Base-by-base conservation (phyloP, 2,888 invertebrate species). In the Dendrolimus pini region DNA sequence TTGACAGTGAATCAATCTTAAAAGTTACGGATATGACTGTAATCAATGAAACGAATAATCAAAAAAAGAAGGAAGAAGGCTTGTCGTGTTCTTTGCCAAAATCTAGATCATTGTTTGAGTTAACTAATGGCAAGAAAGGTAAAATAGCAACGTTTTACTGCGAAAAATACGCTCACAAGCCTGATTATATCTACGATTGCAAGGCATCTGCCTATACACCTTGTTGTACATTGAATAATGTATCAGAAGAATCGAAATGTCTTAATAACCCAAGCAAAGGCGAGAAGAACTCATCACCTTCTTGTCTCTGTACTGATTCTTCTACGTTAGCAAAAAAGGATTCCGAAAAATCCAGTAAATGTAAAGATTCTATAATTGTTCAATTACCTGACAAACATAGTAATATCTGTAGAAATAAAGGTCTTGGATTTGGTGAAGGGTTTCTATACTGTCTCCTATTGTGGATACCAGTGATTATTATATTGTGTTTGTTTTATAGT, bases 11-110 rank as follows among this genome's bases (percentile, higher is more conserved):
- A 72, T 77, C 82, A 1, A 65, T 89, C 58, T 65, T 89, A 0
- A 80, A 71, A 74, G 82, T 88, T 7, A 89, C 89, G 41, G 85
- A 89, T 58, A 85, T 89, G 85, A 83, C 86, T 41, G 71, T 68
- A 18, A 71, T 68, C 9, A 68, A 71, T 41, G 70, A 68, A 56
- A 57, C 65, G 0, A 63, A 61, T 47, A 62, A 63, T n/a, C 61
- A 58, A 8, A 62, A 60, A 55, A 56, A 58, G 14, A 61, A 61
- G 8, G 68, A 72, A 53, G 59, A 74, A 67, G 68, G 61, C 2
- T 58, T 74, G 6, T 68, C 68, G 0, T 72, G 70, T 55, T 69
- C 72, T 1, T 62, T 77, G 9, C 69, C 70, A 8, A 75, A 72
- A 69, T 76, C 80, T 2, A 74, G 68, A 66, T 78, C 83, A 3